These are phyloP conservation scores for Metacarcinus magister DNA, from an alignment of 2,888 invertebrate species.

Conservation along the genomic window DNA sequence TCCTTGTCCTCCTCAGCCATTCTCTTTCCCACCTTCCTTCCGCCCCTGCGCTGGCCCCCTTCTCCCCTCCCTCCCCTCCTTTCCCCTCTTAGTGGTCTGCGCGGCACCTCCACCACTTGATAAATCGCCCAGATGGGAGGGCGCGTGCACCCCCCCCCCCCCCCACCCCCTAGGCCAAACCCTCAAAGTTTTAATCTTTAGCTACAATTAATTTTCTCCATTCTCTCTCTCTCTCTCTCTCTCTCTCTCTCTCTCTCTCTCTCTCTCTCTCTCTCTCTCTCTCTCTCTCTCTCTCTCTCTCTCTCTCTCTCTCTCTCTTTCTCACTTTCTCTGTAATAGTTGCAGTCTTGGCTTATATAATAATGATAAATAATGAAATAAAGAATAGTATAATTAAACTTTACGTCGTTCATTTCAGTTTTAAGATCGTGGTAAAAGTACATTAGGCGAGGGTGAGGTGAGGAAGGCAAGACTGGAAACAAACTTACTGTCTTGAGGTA, in stretches of 20 bases:
- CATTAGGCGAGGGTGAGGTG: not conserved
- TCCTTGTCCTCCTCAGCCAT: not conserved
- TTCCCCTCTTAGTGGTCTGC: not conserved
- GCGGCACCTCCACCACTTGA: not conserved
- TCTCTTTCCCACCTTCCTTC: not conserved
- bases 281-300: not conserved
- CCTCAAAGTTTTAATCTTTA: not conserved
- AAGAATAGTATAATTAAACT: too few relatives aligned
- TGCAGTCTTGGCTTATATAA: too few relatives aligned
- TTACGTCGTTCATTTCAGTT: too few relatives aligned
- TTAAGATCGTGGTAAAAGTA: not conserved
- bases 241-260: not conserved
- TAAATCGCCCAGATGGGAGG: not conserved
- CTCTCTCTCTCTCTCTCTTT: not conserved
- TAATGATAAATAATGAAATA: too few relatives aligned
- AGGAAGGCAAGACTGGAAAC: not conserved
- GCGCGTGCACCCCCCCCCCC: not conserved
- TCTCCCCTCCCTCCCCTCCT: not conserved
- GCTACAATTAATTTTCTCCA: conserved; percentile 37
- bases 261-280: not conserved
- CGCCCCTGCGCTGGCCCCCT: not conserved
- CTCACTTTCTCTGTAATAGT: not conserved
- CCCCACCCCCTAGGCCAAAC: not conserved
- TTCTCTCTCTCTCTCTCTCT: conserved; percentile 1
- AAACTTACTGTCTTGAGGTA: not conserved